Evolutionary conservation across 2,113 vertebrate genomes (phyloP), one percentile per base, ranked within the genome.

Genomic region (Semnopithecus entellus): DNA sequence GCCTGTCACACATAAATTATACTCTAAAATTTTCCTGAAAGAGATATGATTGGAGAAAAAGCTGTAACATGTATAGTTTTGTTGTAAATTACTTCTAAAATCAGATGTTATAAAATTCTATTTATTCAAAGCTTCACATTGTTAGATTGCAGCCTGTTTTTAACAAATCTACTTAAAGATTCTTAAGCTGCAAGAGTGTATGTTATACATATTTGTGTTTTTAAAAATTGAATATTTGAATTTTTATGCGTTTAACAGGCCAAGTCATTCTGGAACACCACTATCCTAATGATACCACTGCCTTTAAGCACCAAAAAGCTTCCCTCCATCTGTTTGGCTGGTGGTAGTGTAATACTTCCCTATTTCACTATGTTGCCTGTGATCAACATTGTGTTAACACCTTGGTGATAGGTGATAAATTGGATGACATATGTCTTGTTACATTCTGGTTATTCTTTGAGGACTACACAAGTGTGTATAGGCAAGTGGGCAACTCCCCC

Each of bases 401-500:
- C 98, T 98, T 91, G 92, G 96, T 64, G 72, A 52, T 86, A 87
- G 90, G 90, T 96, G 98, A 97, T 98, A 97, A 98, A 92, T 97
- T 94, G 98, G 97, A 94, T 98, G 98, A 98, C 98, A 99, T 98
- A 91, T 98, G 99, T 99, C 98, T 98, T 52, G 50, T 98, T 96
- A n/a, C 88, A 98, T 98, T 98, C 97, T 48, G 1, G 96, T 64
- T 90, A 92, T 98, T 98, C 98, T 97, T 97, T 0, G 91, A 98
- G 98, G 98, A 96, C 76, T 6, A 92, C 98, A 97, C 55, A 70
- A 43, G 2, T 98, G 97, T 94, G 98, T 95, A 95, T 97, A 72
- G 59, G 98, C 98, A 98, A 99, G 98, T 99, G 98, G 99, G 98
- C 97, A 98, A 95, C 97, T 98, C 97, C 98, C 98, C 98, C 96